These are phyloP conservation scores for Brachyhypopomus occidentalis DNA, from an alignment of 2,113 vertebrate species.

Conservation along the genomic window DNA sequence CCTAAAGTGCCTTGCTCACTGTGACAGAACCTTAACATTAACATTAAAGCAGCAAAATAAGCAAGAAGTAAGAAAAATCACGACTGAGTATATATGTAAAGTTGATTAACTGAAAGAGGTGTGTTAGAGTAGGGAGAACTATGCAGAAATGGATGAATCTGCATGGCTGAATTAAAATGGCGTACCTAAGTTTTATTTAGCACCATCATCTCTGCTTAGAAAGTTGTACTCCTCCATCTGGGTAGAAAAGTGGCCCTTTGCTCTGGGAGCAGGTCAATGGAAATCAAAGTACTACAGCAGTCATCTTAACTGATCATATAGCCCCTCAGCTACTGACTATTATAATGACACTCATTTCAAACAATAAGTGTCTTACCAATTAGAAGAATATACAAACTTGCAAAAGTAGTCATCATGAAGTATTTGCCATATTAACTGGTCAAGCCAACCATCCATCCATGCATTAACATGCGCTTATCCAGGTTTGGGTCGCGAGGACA, in stretches of 20 bases:
- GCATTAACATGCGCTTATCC: too few relatives aligned
- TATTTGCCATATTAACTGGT: neutral
- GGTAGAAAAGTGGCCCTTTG: neutral
- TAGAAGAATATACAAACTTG: too few relatives aligned
- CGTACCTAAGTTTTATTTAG: neutral
- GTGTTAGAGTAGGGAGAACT: neutral
- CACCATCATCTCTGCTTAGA: neutral
- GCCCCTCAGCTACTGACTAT: too few relatives aligned
- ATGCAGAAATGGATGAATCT: too few relatives aligned
- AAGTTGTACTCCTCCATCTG: neutral
- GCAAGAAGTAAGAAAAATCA: too few relatives aligned
- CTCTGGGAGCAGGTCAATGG: neutral
- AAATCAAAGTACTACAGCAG: slow-evolving; percentile 6
- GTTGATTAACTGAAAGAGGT: neutral
- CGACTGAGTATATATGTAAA: neutral
- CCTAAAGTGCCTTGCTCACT: too few relatives aligned
- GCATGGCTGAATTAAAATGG: too few relatives aligned
- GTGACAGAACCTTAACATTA: too few relatives aligned
- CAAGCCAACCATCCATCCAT: too few relatives aligned
- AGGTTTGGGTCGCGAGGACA: too few relatives aligned
- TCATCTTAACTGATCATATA: neutral
- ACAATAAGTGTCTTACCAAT: neutral
- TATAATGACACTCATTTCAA: neutral
- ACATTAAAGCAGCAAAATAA: too few relatives aligned
- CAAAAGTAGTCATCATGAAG: neutral